Evolutionary conservation across 2,888 invertebrate genomes (phyloP), one percentile per base, ranked within the genome.

Genomic region (Thymelicus sylvestris): DNA sequence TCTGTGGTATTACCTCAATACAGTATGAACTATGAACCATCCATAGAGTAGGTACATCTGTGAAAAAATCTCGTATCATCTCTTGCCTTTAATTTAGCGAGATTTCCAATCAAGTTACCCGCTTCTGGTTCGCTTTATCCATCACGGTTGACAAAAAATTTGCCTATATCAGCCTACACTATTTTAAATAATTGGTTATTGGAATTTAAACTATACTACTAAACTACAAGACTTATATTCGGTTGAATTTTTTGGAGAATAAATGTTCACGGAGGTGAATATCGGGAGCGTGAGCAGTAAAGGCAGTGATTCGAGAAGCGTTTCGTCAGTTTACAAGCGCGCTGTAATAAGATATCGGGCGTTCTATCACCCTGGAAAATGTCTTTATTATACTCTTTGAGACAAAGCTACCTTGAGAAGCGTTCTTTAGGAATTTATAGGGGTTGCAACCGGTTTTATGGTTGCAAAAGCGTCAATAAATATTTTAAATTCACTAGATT

Each of bases 281-380:
- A 88, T 88, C 82, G 85, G 84, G 80, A 83, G 83, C 83, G 84
- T 77, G 83, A 77, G 83, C 84, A 81, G 86, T 89, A 89, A 89
- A 89, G 82, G 84, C 87, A 88, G 88, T 89, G 87, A 89, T 88
- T 87, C 85, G 84, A 83, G 81, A 82, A 88, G 85, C 86, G 83
- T 86, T 88, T 83, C 85, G 81, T 86, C 86, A 87, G 85, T 89
- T 90, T 88, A 88, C 87, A 90, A 87, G 86, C 88, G 81, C 82
- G 81, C 83, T 81, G 85, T 90, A 89, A 89, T 89, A 88, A 87
- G 89, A 89, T 89, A 88, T 89, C 84, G 87, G 86, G 86, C 85
- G 86, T 83, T 87, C 86, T 88, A 86, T 87, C 86, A 80, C 83
- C 80, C 82, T 86, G 84, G 82, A 86, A 87, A 88, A 88, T 84